Conservation (phyloP, 2,888 invertebrate genomes). For the Trichopoda pennipes region DNA sequence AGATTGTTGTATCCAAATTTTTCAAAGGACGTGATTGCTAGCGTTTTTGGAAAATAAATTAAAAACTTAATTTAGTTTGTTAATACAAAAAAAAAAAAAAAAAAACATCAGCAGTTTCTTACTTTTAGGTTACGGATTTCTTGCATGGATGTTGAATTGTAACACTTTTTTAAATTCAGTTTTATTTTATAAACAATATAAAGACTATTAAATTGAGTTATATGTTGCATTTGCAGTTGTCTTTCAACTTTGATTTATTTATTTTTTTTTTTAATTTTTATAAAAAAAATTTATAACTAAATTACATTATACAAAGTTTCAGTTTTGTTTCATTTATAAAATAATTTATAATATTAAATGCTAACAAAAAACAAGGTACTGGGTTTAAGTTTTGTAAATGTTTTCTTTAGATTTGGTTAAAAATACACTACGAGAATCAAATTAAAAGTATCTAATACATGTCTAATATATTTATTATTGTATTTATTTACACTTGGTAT, state of each 20-base stretch:
- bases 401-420: conserved; percentile 67
- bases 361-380: conserved; percentile 78
- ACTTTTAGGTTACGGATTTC: conserved; percentile 7
- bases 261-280: conserved; percentile 22
- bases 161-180: conserved; percentile 15
- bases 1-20: conserved; percentile 41
- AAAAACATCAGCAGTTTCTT: conserved; percentile 56
- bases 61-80: conserved; percentile 63
- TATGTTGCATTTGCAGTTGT: conserved; percentile 54
- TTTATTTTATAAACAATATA: conserved; percentile 29
- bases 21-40: conserved; percentile 44
- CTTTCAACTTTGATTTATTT: conserved; percentile 51
- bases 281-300: conserved; percentile 43
- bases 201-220: conserved; percentile 33
- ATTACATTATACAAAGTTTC: conserved; percentile 42
- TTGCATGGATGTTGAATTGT: conserved; percentile 19
- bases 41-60: conserved; percentile 56
- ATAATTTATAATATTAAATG: conserved; percentile 68
- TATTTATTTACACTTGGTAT: conserved; percentile 31
- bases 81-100: conserved; percentile 35
- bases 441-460: conserved; percentile 61
- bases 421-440: conserved; percentile 61
- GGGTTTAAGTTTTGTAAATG: conserved; percentile 77
- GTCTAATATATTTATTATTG: conserved; percentile 55
- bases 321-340: conserved; percentile 53